phyloP scores from a whole-genome alignment of 2,797 vertebrate genomes.

The Limnodromus scolopaceus region DNA sequence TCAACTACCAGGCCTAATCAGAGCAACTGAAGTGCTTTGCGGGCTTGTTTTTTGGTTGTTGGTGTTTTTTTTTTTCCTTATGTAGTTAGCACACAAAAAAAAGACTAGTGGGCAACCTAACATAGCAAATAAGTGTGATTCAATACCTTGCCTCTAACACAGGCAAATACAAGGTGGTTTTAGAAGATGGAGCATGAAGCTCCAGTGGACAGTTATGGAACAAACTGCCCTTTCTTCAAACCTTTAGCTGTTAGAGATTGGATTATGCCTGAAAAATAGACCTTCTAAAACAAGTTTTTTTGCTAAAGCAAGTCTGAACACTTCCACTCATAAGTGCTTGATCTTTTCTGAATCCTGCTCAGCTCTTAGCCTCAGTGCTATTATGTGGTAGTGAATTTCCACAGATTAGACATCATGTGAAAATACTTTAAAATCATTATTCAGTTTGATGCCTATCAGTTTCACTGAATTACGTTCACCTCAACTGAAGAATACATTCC shows the following conservation, averaged over 20 bases:
- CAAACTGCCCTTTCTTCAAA: neutral
- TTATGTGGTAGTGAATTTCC: slow-evolving; percentile 69
- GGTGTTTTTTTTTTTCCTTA: neutral
- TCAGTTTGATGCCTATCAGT: slow-evolving; percentile 70
- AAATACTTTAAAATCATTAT: slow-evolving; percentile 69
- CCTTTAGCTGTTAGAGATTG: neutral
- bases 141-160: neutral
- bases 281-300: slow-evolving; percentile 24
- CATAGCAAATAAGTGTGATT: neutral
- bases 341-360: slow-evolving; percentile 48
- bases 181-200: neutral
- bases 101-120: neutral
- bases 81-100: neutral
- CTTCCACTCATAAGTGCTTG: slow-evolving; percentile 37
- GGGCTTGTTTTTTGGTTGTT: neutral
- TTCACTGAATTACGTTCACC: slow-evolving; percentile 52
- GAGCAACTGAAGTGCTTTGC: neutral
- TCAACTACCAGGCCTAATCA: neutral
- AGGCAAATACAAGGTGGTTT: neutral
- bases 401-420: slow-evolving; percentile 70
- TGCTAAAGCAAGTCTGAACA: slow-evolving; percentile 61
- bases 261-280: slow-evolving; percentile 24
- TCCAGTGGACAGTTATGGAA: neutral
- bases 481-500: slow-evolving; percentile 47
- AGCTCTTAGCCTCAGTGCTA: slow-evolving; percentile 37